Conservation (phyloP, 2,888 invertebrate species). For the Neoscelio sp. region DNA sequence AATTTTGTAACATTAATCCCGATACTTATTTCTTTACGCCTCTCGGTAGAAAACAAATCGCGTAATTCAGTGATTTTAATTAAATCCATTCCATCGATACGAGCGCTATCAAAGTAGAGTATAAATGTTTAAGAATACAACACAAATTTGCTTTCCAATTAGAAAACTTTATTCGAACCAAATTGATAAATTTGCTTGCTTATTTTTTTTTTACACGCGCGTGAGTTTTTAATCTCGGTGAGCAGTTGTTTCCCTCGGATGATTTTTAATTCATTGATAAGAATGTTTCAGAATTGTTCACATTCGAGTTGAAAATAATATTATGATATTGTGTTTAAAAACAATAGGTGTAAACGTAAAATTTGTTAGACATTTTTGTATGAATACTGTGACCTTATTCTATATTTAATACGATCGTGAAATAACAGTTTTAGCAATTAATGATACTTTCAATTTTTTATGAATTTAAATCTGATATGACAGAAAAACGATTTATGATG, state of each 20-base stretch:
- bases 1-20: conserved; percentile 1
- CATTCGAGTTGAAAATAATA: too few relatives aligned
- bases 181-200: conserved; percentile 16
- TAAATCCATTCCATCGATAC: conserved; percentile 9
- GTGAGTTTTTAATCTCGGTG: conserved; percentile 28
- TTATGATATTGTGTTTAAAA: too few relatives aligned
- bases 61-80: conserved; percentile 30
- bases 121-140: conserved; percentile 16
- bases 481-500: too few relatives aligned
- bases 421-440: too few relatives aligned
- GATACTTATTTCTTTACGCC: neutral
- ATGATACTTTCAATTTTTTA: too few relatives aligned
- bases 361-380: too few relatives aligned
- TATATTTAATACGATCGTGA: too few relatives aligned
- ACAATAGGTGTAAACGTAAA: too few relatives aligned
- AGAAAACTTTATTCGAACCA: conserved; percentile 17
- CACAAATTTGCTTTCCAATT: conserved; percentile 22
- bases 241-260: conserved; percentile 21
- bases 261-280: conserved; percentile 40
- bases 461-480: too few relatives aligned
- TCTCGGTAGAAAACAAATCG: neutral
- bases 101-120: conserved; percentile 6
- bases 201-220: conserved; percentile 2
- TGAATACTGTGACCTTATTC: too few relatives aligned
- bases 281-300: too few relatives aligned